These are phyloP conservation scores for Pachyramphus minor DNA, from an alignment of 2,113 vertebrate genomes.

Conservation along the genomic window DNA sequence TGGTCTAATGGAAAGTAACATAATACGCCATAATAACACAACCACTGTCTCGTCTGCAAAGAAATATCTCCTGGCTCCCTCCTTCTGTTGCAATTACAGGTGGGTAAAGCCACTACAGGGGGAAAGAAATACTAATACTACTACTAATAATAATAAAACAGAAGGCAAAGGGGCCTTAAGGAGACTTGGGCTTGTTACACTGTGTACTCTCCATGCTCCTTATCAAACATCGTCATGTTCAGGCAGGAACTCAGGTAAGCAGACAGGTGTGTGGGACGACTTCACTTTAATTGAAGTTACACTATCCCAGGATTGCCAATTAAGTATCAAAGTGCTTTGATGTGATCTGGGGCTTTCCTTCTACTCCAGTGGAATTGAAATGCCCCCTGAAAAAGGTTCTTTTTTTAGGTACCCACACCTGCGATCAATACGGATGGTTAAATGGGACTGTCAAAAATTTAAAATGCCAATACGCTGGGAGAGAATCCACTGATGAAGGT, in stretches of 20 bases:
- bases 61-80: constrained; percentile 56
- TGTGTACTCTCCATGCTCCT: neutral
- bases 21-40: constrained; percentile 63
- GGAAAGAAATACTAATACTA: neutral
- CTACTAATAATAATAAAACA: neutral
- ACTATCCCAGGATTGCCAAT: neutral
- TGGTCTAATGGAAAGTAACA: constrained; percentile 75
- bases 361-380: neutral
- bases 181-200: neutral
- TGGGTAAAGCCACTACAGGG: constrained; percentile 14
- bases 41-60: constrained; percentile 64
- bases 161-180: neutral
- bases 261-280: neutral
- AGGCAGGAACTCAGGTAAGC: neutral
- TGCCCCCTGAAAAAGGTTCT: neutral
- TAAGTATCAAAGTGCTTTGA: neutral
- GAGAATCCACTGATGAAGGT: neutral
- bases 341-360: neutral
- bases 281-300: constrained; percentile 29
- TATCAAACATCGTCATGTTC: neutral
- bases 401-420: neutral
- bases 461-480: neutral
- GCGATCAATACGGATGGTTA: neutral
- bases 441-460: constrained; percentile 19
- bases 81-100: constrained; percentile 53